Evolutionary conservation across 2,113 vertebrate species (phyloP), one percentile per base, ranked within the genome.

Genomic region (Hemiprocne comata): DNA sequence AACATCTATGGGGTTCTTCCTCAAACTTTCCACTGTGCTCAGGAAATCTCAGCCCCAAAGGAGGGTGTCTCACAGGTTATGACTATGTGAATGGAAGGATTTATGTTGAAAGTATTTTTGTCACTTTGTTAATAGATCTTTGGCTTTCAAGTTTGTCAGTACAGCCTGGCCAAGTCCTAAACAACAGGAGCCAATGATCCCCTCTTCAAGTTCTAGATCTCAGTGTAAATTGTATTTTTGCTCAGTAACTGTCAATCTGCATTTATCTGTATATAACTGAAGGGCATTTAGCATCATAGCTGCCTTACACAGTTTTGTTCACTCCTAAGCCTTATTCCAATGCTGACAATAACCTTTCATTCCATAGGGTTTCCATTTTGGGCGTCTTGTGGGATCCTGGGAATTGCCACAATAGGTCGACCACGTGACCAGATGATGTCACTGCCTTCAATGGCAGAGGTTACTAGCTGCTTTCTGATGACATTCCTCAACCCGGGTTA

Each of bases 21-120:
- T 95, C 77, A 90, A 24, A 90, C 44, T 94, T 97, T 95, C 92
- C 95, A 73, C 66, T 75, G 73, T 50, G 53, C 80, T 94, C 77
- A 95, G 90, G 93, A 96, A 94, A 65, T 73, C 66, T 94, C 54
- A 60, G 46, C 23, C 85, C 90, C 83, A 66, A 26, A 93, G 88
- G 76, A 89, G 53, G 74, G 81, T 92, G 70, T 93, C 83, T 93
- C 80, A 78, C 70, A 92, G 71, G 90, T 90, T 89, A 82, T 65
- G 76, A 75, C 61, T 25, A 31, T 65, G 29, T 65, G 54, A 88
- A 84, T 48, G 42, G 54, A 75, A 57, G 66, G 50, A 79, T 86
- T 96, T 92, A 46, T 74, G 81, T 17, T 62, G 62, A 90, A 96
- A 92, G 53, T 38, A 81, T 25, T 95, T 93, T 75, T 89, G 64